These are phyloP conservation scores for Callyntrura guangdongensis DNA, from an alignment of 2,888 invertebrate genomes.

Conservation along the genomic window DNA sequence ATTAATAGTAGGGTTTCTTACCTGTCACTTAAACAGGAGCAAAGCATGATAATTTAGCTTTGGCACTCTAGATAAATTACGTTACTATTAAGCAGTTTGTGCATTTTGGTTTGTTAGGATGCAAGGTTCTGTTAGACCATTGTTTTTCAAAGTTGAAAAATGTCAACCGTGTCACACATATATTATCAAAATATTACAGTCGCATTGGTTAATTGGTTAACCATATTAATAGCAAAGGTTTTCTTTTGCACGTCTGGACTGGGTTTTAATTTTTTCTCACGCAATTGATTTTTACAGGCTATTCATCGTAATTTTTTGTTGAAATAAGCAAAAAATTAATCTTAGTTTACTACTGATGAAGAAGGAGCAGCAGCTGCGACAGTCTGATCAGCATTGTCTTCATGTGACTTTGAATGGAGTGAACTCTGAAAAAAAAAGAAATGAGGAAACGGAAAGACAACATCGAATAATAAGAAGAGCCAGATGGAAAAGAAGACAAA, in stretches of 20 bases:
- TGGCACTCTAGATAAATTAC: not conserved
- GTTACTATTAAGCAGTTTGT: not conserved
- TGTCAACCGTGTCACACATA: too few species aligned
- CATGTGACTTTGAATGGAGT: slow-evolving; percentile 5
- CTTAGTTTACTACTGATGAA: slow-evolving; percentile 59
- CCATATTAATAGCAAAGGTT: too few species aligned
- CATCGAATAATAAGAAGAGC: slow-evolving; percentile 46
- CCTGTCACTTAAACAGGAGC: not conserved
- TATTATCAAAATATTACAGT: too few species aligned
- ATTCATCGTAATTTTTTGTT: slow-evolving; percentile 76
- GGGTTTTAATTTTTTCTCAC: slow-evolving; percentile 53
- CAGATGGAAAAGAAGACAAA: slow-evolving; percentile 56
- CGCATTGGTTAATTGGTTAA: too few species aligned
- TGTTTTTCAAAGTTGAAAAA: not conserved
- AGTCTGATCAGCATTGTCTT: slow-evolving; percentile 65
- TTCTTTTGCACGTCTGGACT: too few species aligned
- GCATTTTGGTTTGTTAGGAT: not conserved
- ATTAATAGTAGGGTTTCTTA: slow-evolving; percentile 19
- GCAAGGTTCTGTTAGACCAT: not conserved
- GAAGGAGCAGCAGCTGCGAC: slow-evolving; percentile 36
- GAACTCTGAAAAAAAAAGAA: slow-evolving; percentile 6
- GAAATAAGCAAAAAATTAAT: slow-evolving; percentile 70
- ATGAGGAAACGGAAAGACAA: slow-evolving; percentile 51
- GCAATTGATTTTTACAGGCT: slow-evolving; percentile 71
- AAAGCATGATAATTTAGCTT: not conserved